Percentiles rank a stretch among this genome's conserved stretches.
Evolutionary conservation across 2,113 vertebrate genomes (phyloP).

Genomic region (Regulus satrapa): DNA sequence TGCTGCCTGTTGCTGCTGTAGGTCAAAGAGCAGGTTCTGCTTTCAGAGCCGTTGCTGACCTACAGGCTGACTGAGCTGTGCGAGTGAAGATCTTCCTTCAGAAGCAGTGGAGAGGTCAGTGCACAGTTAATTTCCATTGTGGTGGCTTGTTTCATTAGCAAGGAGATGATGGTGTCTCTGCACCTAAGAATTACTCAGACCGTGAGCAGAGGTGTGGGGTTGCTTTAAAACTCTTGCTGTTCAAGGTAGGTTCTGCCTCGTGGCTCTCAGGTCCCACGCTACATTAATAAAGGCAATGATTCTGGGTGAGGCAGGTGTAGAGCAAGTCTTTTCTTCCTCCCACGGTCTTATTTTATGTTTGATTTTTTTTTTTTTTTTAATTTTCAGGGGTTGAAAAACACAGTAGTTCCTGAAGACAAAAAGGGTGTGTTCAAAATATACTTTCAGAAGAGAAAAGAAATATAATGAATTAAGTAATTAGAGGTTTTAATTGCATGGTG

Average conservation of each 20-base stretch:
- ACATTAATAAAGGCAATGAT: accelerated
- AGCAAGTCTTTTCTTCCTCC: neutral
- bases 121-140: neutral
- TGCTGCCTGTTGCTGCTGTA: neutral
- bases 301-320: neutral
- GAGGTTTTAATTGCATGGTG: neutral
- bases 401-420: neutral
- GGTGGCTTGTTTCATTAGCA: neutral
- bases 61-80: neutral
- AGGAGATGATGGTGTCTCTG: neutral
- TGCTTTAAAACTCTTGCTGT: neutral
- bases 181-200: neutral
- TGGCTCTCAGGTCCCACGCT: neutral
- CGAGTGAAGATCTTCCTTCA: neutral
- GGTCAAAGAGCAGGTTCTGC: neutral
- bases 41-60: accelerated
- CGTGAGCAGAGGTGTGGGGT: neutral
- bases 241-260: neutral
- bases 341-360: neutral
- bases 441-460: neutral
- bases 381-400: neutral
- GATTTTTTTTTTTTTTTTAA: neutral
- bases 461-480: neutral
- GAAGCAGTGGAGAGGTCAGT: neutral
- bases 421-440: neutral